Evolutionary conservation across 2,888 invertebrate genomes (phyloP), one percentile per base, ranked within the genome.

Genomic region (Pardosa pseudoannulata): DNA sequence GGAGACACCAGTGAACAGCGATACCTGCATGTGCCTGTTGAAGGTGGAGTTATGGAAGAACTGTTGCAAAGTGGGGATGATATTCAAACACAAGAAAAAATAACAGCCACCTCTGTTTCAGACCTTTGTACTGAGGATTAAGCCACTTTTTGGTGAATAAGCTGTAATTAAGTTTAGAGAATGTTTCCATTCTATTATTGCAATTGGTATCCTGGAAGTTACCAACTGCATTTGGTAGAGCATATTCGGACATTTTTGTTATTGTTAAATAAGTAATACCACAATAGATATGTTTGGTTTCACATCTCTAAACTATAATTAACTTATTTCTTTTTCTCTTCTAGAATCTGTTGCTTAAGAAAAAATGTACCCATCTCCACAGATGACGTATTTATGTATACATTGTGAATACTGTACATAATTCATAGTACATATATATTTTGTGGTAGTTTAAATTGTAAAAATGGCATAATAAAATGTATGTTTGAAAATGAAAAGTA

Each of bases 11-110:
- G 11, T n/a, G 80, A 71, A 32, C 71, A 67, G 23, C 39, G 76
- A n/a, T 82, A 46, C 19, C 82, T 82, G 19, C 75, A 75, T 64
- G 75, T 81, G 28, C 74, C 81, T 13, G 75, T 75, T 0, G 82
- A 82, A 70, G 82, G 64, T 11, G 72, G 41, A 32, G 79, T 79
- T 0, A 75, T 82, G 75, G 62, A 65, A 5, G 82, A 82, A 3
- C 70, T 82, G 27, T 31, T 82, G 0, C 75, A 70, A n/a, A 39
- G 27, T 3, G 62, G 46, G 2, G 46, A 80, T 19, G 81, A 56
- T 23, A 68, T 75, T 19, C 68, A 81, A 41, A 68, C 70, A 16
- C 39, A 71, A 27, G 82, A 70, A 11, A 75, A 82, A 29, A 65
- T 65, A 29, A 31, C 31, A n/a, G 5, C 65, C 28, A 7, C 27